phyloP scores from a whole-genome alignment of 2,888 invertebrate genomes.

The Hofmannophila pseudospretella region DNA sequence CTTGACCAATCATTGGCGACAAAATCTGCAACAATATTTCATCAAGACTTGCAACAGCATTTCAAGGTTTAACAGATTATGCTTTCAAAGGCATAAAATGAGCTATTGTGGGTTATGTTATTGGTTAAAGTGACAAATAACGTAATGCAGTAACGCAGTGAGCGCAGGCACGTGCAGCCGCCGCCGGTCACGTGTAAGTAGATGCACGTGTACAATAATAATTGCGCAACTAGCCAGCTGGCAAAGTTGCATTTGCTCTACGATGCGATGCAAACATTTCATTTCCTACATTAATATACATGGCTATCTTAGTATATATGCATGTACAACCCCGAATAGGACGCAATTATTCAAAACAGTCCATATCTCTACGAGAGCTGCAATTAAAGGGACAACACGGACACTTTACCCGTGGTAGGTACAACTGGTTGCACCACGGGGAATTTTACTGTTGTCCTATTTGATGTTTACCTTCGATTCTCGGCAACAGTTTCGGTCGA shows the following conservation, averaged over 20 bases:
- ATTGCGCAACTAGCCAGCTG: constrained; percentile 53
- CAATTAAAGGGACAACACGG: too few species aligned
- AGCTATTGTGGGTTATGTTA: neutral
- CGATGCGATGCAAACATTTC: constrained; percentile 31
- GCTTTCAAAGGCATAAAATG: neutral
- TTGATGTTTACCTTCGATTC: too few species aligned
- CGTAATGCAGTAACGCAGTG: constrained; percentile 24
- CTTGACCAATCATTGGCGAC: neutral
- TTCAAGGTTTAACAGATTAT: neutral
- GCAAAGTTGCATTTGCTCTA: constrained; percentile 37
- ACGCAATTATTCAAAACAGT: too few species aligned
- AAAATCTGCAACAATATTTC: neutral
- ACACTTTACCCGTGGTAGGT: too few species aligned
- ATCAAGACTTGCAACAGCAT: neutral
- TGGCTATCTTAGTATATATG: too few species aligned
- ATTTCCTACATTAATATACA: constrained; percentile 28
- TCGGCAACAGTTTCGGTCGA: too few species aligned
- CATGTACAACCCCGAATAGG: too few species aligned
- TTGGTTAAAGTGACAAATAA: constrained; percentile 29
- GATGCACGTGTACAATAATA: constrained; percentile 43
- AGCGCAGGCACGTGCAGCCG: constrained; percentile 20
- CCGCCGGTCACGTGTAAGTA: constrained; percentile 36
- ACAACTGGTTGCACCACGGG: too few species aligned
- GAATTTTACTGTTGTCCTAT: too few species aligned
- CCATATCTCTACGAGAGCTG: too few species aligned